phyloP scores from a whole-genome alignment of 2,797 vertebrate species.

The Oophaga sylvatica region DNA sequence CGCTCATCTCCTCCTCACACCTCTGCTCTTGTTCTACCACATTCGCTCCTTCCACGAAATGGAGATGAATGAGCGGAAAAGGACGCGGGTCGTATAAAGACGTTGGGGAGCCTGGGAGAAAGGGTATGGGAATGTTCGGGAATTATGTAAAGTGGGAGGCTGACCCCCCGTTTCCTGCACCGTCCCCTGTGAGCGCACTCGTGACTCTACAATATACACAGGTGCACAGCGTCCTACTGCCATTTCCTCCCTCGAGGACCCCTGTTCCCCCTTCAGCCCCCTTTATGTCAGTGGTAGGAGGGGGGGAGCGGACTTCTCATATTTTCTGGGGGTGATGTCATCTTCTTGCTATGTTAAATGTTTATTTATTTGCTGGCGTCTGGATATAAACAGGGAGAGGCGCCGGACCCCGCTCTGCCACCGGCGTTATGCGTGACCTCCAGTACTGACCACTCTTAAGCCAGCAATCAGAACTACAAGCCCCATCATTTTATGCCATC shows the following conservation, averaged over 20 bases:
- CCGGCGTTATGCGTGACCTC: conserved; percentile 31
- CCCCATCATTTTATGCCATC: not conserved
- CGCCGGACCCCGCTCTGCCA: conserved; percentile 13
- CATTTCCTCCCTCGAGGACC: conserved; percentile 22
- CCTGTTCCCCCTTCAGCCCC: not conserved
- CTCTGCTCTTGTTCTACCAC: conserved; percentile 46
- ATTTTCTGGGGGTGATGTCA: conserved; percentile 50
- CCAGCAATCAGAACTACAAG: not conserved
- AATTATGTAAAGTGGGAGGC: conserved; percentile 2
- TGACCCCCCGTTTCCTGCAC: not conserved
- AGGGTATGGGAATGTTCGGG: not conserved
- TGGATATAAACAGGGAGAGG: conserved; percentile 34
- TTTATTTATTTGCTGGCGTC: conserved; percentile 54
- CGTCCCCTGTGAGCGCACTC: conserved; percentile 13
- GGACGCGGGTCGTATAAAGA: not conserved
- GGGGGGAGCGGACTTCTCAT: conserved; percentile 26
- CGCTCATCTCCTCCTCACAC: conserved; percentile 56
- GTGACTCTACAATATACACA: conserved; percentile 31
- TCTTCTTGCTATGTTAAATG: conserved; percentile 53
- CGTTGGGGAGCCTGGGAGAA: not conserved
- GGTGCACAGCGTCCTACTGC: conserved; percentile 38
- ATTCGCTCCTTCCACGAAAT: conserved; percentile 43
- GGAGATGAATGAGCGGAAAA: not conserved
- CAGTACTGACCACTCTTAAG: not conserved
- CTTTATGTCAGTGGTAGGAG: not conserved